These are phyloP conservation scores for Sinelater perroti DNA, from an alignment of 2,888 invertebrate genomes.

Conservation along the genomic window DNA sequence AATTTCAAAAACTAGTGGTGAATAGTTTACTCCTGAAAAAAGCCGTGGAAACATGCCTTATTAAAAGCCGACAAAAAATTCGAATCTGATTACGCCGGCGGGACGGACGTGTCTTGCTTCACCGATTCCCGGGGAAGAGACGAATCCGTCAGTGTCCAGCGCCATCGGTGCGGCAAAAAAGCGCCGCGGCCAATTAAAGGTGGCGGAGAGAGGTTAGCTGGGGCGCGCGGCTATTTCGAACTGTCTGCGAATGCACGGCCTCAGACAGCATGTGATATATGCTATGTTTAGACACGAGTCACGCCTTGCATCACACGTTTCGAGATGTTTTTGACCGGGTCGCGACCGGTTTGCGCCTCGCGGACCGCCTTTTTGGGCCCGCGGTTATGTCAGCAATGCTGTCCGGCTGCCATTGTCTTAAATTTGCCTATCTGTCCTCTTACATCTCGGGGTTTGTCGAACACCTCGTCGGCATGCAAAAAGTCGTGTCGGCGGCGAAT, in stretches of 20 bases:
- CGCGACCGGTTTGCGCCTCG: slow-evolving; percentile 16
- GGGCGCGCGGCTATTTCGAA: slow-evolving; percentile 35
- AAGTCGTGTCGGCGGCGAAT: slow-evolving; percentile 9
- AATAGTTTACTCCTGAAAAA: no score
- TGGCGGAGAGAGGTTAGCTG: slow-evolving; percentile 18
- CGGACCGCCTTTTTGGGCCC: slow-evolving; percentile 18
- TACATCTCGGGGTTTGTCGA: slow-evolving; percentile 5
- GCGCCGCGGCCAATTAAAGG: slow-evolving; percentile 21
- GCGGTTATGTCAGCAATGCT: slow-evolving; percentile 18
- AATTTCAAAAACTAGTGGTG: no score
- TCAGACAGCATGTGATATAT: slow-evolving; percentile 37
- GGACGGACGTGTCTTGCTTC: no score
- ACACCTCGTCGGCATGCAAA: slow-evolving; percentile 18
- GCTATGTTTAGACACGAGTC: slow-evolving; percentile 39
- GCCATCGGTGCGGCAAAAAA: slow-evolving; percentile 7
- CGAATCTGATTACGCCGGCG: no score
- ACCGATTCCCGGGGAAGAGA: not conserved
- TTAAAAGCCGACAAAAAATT: no score
- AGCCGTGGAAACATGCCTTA: no score
- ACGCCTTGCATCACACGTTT: slow-evolving; percentile 37
- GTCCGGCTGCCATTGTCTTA: slow-evolving; percentile 11
- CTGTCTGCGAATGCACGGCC: slow-evolving; percentile 39
- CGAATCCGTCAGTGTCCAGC: slow-evolving; percentile 9
- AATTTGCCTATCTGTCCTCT: slow-evolving; percentile 10
- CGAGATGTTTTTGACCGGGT: slow-evolving; percentile 26